A percentile compares a stretch with the other conserved stretches of the same genome.
Evolutionary conservation across 92 coral and sea anemone species (phyloP).

Genomic region (Palythoa grandis): DNA sequence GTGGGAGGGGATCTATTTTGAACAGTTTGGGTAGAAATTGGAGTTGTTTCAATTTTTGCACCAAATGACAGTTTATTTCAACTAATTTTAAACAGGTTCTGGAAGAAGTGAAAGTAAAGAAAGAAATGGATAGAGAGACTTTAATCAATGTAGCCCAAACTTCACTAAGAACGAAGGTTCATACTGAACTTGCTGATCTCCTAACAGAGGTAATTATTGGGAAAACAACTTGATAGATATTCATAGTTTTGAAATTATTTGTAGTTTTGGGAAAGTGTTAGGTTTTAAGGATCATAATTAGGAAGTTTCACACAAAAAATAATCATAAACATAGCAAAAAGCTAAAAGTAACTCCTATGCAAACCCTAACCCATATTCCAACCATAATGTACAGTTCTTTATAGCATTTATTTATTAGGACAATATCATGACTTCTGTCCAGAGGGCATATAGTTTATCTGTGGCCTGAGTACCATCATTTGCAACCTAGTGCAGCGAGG

Average conservation of each 20-base stretch:
- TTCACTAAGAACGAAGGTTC: conserved; percentile 92
- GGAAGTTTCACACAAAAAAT: background rate
- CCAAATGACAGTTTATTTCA: background rate
- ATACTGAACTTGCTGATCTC: conserved; percentile 89
- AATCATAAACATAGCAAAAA: too few relatives aligned
- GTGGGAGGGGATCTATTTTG: background rate
- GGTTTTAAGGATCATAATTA: background rate
- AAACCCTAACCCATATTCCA: too few relatives aligned
- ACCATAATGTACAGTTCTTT: too few relatives aligned
- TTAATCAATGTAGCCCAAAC: conserved; percentile 89
- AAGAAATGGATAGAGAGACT: conserved; percentile 94
- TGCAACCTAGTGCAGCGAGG: too few relatives aligned
- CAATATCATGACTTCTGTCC: too few relatives aligned
- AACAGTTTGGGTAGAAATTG: background rate
- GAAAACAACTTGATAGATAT: background rate
- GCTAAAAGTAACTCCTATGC: too few relatives aligned
- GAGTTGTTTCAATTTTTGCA: background rate
- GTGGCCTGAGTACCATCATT: too few relatives aligned
- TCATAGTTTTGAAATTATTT: background rate
- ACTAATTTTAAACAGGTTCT: conserved; percentile 63
- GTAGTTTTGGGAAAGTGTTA: too few relatives aligned
- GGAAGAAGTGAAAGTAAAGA: conserved; percentile 80
- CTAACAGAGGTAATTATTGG: conserved; percentile 80
- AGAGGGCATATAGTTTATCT: too few relatives aligned
- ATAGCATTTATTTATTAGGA: too few relatives aligned